phyloP scores from a whole-genome alignment of 2,888 invertebrate species.

The Nemurella pictetii region DNA sequence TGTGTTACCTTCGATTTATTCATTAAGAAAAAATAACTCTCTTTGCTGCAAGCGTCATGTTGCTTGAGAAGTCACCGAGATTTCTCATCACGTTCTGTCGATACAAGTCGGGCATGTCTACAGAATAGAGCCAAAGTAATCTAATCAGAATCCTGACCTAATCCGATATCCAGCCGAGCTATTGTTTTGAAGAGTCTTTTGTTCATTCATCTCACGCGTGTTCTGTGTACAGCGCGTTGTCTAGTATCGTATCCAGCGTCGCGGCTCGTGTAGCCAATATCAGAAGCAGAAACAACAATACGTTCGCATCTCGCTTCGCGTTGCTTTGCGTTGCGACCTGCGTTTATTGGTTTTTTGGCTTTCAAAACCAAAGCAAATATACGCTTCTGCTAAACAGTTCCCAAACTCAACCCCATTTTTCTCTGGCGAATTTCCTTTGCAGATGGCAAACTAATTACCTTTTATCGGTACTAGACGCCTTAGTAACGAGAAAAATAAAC shows the following conservation, averaged over 20 bases:
- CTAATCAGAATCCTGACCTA: neutral
- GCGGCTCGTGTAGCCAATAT: neutral
- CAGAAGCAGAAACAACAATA: neutral
- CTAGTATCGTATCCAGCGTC: neutral
- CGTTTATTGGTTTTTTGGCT: neutral
- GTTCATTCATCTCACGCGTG: neutral
- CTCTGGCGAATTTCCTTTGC: neutral
- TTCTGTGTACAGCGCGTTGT: neutral
- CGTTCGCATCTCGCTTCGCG: neutral
- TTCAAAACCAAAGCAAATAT: neutral
- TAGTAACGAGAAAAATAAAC: neutral
- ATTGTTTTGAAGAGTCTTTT: neutral
- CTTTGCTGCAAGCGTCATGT: too few species aligned
- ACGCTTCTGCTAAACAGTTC: neutral
- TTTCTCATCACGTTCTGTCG: neutral
- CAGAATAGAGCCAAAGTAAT: neutral
- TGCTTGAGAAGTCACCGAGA: too few species aligned
- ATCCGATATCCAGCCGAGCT: neutral
- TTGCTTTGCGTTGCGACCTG: neutral
- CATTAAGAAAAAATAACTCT: too few species aligned
- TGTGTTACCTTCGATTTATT: too few species aligned
- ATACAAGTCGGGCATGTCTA: neutral
- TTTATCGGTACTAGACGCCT: neutral
- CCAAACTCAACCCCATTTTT: neutral
- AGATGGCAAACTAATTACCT: neutral